These are phyloP conservation scores for Papilio aristodemus DNA, from an alignment of 1,140 invertebrate genomes.

Conservation along the genomic window DNA sequence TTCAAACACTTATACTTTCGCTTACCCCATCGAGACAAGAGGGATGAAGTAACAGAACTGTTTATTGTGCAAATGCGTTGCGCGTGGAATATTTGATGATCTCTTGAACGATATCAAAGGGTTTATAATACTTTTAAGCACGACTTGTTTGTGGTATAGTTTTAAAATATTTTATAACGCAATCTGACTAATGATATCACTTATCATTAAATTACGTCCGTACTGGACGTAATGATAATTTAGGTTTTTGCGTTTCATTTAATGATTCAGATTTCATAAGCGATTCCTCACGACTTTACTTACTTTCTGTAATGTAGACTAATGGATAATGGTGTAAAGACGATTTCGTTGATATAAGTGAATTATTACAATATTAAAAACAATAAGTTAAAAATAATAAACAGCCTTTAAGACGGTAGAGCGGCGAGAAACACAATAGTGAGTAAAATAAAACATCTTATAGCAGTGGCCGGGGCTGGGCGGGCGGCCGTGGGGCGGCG, in stretches of 20 bases:
- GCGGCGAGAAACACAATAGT: conserved; percentile 51
- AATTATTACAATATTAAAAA: neutral
- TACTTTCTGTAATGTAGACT: no score
- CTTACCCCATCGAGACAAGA: conserved; percentile 26
- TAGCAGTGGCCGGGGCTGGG: conserved; percentile 45
- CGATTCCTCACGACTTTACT: no score
- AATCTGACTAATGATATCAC: neutral
- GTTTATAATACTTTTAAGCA: neutral
- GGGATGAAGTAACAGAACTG: conserved; percentile 21
- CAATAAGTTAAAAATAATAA: conserved; percentile 3
- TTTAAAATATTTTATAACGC: no score
- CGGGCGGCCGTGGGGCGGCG: conserved; percentile 50
- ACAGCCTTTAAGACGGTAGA: conserved; percentile 13
- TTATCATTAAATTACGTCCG: neutral
- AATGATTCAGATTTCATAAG: no score
- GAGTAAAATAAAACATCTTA: conserved; percentile 64
- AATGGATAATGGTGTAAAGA: no score
- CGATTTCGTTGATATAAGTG: no score
- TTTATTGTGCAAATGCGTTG: conserved; percentile 28
- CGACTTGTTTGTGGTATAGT: neutral
- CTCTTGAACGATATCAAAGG: conserved; percentile 9
- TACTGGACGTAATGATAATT: no score
- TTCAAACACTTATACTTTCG: conserved; percentile 27
- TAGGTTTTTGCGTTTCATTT: no score
- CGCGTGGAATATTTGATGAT: conserved; percentile 17